phyloP scores from a whole-genome alignment of 2,888 invertebrate genomes.

The Gerris lacustris region DNA sequence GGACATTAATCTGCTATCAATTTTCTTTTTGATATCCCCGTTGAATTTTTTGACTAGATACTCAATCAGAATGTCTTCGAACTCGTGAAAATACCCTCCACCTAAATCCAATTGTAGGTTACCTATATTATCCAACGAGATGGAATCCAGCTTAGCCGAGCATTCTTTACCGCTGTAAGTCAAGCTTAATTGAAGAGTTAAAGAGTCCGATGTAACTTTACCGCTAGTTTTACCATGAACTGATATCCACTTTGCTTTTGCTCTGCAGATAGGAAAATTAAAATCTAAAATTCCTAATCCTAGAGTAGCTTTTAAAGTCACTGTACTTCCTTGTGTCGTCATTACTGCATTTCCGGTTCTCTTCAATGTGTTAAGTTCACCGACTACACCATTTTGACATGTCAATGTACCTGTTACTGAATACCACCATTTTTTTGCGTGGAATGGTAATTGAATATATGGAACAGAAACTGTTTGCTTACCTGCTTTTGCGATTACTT shows the following conservation, averaged over 20 bases:
- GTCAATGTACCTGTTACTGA: slow-evolving; percentile 21
- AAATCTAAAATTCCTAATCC: slow-evolving; percentile 21
- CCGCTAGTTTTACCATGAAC: slow-evolving; percentile 18
- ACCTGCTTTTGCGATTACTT: neutral
- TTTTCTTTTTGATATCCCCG: slow-evolving; percentile 12
- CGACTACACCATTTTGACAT: slow-evolving; percentile 21
- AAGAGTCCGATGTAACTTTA: slow-evolving; percentile 20
- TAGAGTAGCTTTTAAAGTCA: slow-evolving; percentile 16
- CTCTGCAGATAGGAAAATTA: slow-evolving; percentile 19
- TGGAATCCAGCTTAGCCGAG: slow-evolving; percentile 19
- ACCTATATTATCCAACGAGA: slow-evolving; percentile 20
- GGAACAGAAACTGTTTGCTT: neutral
- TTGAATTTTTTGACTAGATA: slow-evolving; percentile 16
- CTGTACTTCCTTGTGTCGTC: slow-evolving; percentile 21
- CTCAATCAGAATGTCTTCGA: slow-evolving; percentile 21
- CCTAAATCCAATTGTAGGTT: slow-evolving; percentile 21
- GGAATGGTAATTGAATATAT: slow-evolving; percentile 20
- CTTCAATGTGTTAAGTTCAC: slow-evolving; percentile 19
- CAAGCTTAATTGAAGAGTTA: slow-evolving; percentile 21
- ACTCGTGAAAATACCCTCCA: slow-evolving; percentile 23
- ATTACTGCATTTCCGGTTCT: slow-evolving; percentile 23
- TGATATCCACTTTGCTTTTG: slow-evolving; percentile 23
- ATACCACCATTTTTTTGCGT: slow-evolving; percentile 20
- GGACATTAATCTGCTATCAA: slow-evolving; percentile 17
- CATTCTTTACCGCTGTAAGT: slow-evolving; percentile 20